Base-by-base conservation (phyloP, 2,888 invertebrate species). In the Crossocerus cetratus region DNA sequence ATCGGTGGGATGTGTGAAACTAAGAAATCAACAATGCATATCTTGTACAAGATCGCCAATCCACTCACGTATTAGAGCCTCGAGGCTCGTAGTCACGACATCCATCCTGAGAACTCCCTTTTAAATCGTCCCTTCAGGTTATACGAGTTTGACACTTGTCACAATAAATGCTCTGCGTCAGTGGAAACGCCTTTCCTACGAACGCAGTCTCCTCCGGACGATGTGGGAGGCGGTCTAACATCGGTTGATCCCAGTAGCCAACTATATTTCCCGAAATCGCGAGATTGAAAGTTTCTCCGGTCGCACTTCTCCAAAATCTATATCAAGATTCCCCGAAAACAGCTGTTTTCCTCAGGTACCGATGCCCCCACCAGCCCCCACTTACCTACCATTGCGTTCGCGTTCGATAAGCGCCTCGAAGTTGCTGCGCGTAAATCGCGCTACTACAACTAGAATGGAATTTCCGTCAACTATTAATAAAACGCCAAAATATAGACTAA, bases 51-150 rank as follows among this genome's bases (percentile, higher is more conserved):
- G 32, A 32, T 32, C 8, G 32, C 8, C 11, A 11, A 16, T 4
- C 11, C 44, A 93, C 94, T 93, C 91, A 95, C 95, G 92, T 84
- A 95, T 92, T 76, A 95, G 91, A 86, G 95, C 94, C 89, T 95
- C 95, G 84, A 95, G 91, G 86, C 94, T 95, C 55, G 94, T 94
- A 76, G 93, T 92, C 63, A 93, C 92, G 74, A 94, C 91, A 90
- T 94, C 94, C 93, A 94, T 94, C 84, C 87, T 87, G n/a, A 14
- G 16, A n/a, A 4, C 3, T 49, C 49, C n/a, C 14, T 49, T 49
- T 16, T 82, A 56, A 16, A 45, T 43, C 53, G 72, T 73, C 57
- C 11, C 20, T 59, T 59, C 44, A 53, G 2, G 20, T 2, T 13
- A 49, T 65, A 23, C 14, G 49, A 14, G 14, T 49, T 49, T 49